Base-by-base conservation (phyloP, 2,888 invertebrate genomes). In the Hypselothyrea guttata region DNA sequence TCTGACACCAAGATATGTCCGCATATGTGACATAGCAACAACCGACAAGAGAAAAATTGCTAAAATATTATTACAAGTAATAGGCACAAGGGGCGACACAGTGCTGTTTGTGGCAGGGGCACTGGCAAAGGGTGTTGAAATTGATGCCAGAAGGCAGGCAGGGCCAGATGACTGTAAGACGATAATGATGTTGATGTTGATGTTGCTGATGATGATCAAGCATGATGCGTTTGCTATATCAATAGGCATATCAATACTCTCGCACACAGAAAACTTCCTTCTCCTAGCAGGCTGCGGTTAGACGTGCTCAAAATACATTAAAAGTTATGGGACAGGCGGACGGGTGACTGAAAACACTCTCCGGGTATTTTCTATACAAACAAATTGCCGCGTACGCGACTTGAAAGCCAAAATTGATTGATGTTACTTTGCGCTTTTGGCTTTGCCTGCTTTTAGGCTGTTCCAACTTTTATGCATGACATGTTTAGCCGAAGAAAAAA, bases 371-470 rank as follows among this genome's bases (percentile, higher is more conserved):
- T 78, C 83, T 79, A 83, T 74, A 83, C 81, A 83, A 83, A 83
- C 82, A 83, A 83, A 83, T 83, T 83, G 84, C 82, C 64, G 71
- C 64, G 84, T 84, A 83, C 82, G 82, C 82, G 82, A 83, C 82
- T 78, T 78, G 82, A 78, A 83, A 83, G 74, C 74, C 52, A 81
- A 82, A 79, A 83, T 75, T 82, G 79, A 79, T 83, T 75, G 81
- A 79, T 77, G 83, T 77, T 68, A 59, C 76, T 74, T 75, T 57
- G 55, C 66, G 53, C 62, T 52, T 65, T 41, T 44, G 1, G 40
- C 2, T 38, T 45, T 41, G 75, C 48, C 59, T 56, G 57, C 71
- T 75, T 73, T 75, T 75, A 71, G 82, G 79, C 58, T 40, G 57
- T 48, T 40, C 41, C 37, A 41, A 52, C 53, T 52, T 44, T 52